phyloP scores from a whole-genome alignment of 2,113 vertebrate genomes.

The Podarcis muralis region DNA sequence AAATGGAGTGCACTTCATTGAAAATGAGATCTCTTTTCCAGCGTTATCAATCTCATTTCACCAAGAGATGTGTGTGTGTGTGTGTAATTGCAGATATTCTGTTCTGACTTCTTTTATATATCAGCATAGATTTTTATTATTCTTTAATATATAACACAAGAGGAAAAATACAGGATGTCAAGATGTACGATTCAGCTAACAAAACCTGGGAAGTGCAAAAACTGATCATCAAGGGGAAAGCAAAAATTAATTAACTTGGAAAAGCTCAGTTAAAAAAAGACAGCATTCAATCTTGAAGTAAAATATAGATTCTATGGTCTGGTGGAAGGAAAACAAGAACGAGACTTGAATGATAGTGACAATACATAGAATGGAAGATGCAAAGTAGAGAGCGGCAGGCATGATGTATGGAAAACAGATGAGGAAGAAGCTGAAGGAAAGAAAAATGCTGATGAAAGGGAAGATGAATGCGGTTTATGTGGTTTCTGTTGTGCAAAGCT shows the following conservation, averaged over 20 bases:
- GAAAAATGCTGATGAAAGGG: not conserved
- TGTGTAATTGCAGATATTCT: not conserved
- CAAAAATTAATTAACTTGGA: slow-evolving; percentile 37
- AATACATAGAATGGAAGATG: not conserved
- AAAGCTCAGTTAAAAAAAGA: not conserved
- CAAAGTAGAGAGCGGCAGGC: not conserved
- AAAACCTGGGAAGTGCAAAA: slow-evolving; percentile 26
- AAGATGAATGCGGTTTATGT: not conserved
- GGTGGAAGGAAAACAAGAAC: slow-evolving; percentile 29
- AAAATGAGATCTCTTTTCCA: not conserved
- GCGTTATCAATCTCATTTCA: not conserved
- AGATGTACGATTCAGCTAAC: slow-evolving; percentile 20
- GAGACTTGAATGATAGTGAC: not conserved
- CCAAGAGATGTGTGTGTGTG: not conserved
- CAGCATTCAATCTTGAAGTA: slow-evolving; percentile 7
- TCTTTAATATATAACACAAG: not conserved
- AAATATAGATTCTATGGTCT: slow-evolving; percentile 22
- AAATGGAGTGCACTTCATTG: not conserved
- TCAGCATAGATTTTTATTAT: slow-evolving; percentile 1
- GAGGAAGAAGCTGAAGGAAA: slow-evolving; percentile 11
- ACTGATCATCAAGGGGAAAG: not conserved
- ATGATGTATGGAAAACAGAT: slow-evolving; percentile 20
- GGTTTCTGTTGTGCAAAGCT: not conserved
- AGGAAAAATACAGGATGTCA: not conserved
- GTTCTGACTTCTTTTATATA: not conserved